These are phyloP conservation scores for Hydrocynus forskahlii DNA, from an alignment of 2,797 vertebrate genomes.

Conservation along the genomic window DNA sequence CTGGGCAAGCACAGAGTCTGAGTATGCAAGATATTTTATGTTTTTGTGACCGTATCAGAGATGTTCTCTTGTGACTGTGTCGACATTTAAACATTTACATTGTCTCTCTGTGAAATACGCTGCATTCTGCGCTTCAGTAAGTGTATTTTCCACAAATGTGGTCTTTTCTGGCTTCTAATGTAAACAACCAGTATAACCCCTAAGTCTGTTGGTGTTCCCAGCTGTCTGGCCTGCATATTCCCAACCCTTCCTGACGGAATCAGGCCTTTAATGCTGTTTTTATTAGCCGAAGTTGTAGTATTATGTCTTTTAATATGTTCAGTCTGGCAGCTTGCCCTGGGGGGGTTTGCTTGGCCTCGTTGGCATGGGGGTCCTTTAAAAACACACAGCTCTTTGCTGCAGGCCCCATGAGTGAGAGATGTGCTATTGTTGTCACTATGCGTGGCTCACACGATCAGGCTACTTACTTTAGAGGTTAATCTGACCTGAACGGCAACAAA, in stretches of 20 bases:
- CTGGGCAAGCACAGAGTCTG: too few relatives aligned
- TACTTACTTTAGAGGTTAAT: constrained; percentile 4
- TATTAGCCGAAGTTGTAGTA: constrained; percentile 43
- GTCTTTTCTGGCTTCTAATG: not conserved
- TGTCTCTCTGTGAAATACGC: not conserved
- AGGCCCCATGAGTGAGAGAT: constrained; percentile 7
- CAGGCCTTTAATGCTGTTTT: constrained; percentile 59
- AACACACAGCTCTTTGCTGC: constrained; percentile 57
- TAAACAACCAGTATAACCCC: constrained; percentile 15
- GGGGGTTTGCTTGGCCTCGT: constrained; percentile 35
- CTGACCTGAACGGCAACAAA: constrained; percentile 7
- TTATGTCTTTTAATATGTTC: constrained; percentile 60
- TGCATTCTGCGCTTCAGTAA: not conserved
- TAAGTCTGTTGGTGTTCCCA: constrained; percentile 20
- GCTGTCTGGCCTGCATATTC: constrained; percentile 50
- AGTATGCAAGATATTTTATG: not conserved
- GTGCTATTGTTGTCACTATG: not conserved
- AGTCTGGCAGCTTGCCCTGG: constrained; percentile 54
- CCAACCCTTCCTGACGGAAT: constrained; percentile 56
- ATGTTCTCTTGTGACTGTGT: not conserved
- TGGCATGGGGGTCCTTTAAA: constrained; percentile 44
- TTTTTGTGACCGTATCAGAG: not conserved
- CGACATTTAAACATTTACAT: constrained; percentile 13
- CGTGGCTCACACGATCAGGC: not conserved
- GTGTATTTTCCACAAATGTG: not conserved